Evolutionary conservation across 2,113 vertebrate genomes (phyloP).

Genomic region (Hipposideros armiger): DNA sequence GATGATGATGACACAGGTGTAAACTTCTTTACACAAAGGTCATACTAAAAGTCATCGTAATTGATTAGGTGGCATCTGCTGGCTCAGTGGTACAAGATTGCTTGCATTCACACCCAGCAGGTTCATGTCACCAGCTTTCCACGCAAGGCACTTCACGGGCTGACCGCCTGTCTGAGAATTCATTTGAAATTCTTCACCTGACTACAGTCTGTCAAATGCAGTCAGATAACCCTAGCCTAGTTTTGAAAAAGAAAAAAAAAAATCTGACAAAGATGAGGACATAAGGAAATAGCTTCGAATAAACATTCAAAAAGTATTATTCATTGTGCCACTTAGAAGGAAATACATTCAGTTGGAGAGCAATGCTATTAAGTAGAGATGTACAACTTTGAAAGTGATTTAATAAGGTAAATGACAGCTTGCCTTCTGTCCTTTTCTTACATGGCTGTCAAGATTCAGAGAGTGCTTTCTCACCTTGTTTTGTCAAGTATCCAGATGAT

Average conservation of each 20-base stretch:
- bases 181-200: constrained; percentile 76
- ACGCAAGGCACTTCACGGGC: constrained; percentile 51
- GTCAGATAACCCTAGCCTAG: neutral
- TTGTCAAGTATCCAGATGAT: neutral
- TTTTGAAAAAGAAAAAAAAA: constrained; percentile 16
- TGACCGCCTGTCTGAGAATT: constrained; percentile 77
- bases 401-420: constrained; percentile 33
- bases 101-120: constrained; percentile 67
- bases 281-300: neutral
- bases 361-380: neutral
- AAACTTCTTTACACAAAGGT: constrained; percentile 68
- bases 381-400: constrained; percentile 16
- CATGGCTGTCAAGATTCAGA: constrained; percentile 9
- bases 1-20: constrained; percentile 32
- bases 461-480: neutral
- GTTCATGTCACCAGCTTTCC: constrained; percentile 76
- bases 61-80: constrained; percentile 73
- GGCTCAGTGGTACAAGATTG: constrained; percentile 49
- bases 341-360: neutral
- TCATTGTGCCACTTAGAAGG: neutral
- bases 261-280: constrained; percentile 39
- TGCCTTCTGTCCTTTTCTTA: neutral
- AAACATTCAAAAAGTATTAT: constrained; percentile 6
- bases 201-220: constrained; percentile 65
- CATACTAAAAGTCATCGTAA: constrained; percentile 71